Evolutionary conservation across 2,797 vertebrate species (phyloP), one percentile per base, ranked within the genome.

Genomic region (Sebastes kiyomatsui): DNA sequence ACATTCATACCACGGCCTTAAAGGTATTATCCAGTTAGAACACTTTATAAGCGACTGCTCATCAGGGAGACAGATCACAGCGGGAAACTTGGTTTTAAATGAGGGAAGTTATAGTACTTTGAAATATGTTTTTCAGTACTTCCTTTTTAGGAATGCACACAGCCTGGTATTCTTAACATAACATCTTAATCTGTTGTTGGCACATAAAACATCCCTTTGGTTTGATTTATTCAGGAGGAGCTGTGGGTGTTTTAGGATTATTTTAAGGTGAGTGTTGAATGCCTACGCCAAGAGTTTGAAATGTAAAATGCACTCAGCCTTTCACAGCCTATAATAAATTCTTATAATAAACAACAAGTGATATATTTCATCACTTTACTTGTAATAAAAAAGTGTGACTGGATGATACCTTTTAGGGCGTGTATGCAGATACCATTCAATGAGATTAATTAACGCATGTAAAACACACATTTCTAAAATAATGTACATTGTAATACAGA

Each of bases 1-100:
- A 94, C 93, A 90, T 91, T 93, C 88, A 92, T 90, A 89, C 77
- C 67, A 90, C 73, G 74, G 76, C 82, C 80, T 88, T 74, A 78
- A 91, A 91, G 67, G 75, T 91, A 83, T 76, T 60, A 87, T 87
- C 87, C 91, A 89, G 87, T 85, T 83, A 77, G 66, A 91, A 86
- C 68, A 83, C 28, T 77, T 27, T 3, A 22, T 7, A 74, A 32
- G 28, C 2, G 5, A 66, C 49, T 60, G 52, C 23, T 77, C 16
- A 32, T 58, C 65, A 70, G 62, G 27, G 38, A 75, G 23, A 69
- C 13, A 49, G 20, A 69, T 33, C 25, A 35, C 76, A 13, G 62
- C 16, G 23, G 66, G 80, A 92, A 89, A 90, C 14, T 77, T 70
- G 72, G 74, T 52, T 28, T 62, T 32, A 54, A 75, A 70, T 30